Percentiles rank a stretch among this genome's conserved stretches.
These are phyloP conservation scores for Fregata magnificens DNA, from an alignment of 2,113 vertebrate species.

Conservation along the genomic window DNA sequence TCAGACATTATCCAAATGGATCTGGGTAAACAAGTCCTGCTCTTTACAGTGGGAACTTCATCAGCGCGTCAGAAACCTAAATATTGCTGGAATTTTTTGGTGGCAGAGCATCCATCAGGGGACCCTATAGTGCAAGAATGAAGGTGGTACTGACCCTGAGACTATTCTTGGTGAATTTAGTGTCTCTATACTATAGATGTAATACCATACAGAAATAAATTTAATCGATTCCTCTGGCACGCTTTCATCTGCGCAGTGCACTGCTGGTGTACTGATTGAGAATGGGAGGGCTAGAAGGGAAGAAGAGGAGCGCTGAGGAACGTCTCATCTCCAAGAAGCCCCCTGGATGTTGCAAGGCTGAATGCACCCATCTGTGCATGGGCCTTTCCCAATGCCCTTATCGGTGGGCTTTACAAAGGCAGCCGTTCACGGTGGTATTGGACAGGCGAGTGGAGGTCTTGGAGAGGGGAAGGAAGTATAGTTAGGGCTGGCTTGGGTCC, in stretches of 20 bases:
- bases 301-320: not conserved
- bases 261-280: not conserved
- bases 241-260: not conserved
- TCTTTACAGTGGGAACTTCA: not conserved
- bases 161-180: not conserved
- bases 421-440: too few species aligned
- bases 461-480: not conserved
- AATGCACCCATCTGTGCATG: not conserved
- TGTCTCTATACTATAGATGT: not conserved
- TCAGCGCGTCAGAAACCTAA: not conserved
- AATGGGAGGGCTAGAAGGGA: not conserved
- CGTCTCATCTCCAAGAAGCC: not conserved
- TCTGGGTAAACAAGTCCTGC: not conserved
- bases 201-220: not conserved
- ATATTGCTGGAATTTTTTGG: conserved; percentile 5
- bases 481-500: not conserved
- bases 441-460: not conserved
- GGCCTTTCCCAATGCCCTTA: not conserved
- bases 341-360: not conserved
- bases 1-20: not conserved
- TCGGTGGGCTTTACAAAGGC: not conserved
- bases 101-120: not conserved
- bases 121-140: not conserved
- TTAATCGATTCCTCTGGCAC: not conserved
- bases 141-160: not conserved